Evolutionary conservation across 1,140 invertebrate genomes (phyloP), one percentile per base, ranked within the genome.

Genomic region (Rhyacophila brunnea): DNA sequence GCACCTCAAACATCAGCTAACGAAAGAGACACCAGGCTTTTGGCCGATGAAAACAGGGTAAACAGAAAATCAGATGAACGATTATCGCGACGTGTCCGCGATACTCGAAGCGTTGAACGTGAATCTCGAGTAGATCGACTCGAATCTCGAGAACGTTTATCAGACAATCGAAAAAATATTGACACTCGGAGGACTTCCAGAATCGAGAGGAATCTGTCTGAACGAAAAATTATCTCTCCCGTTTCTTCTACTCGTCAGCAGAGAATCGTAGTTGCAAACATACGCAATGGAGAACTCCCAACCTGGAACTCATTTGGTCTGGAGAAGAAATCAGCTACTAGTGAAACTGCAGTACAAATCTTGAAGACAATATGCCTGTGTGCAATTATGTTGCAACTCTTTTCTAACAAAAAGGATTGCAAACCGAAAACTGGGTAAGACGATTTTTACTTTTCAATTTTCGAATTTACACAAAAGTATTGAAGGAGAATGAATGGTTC

Each of bases 321-420:
- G 9, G 23, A 28, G 9, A 28, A 28, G 23, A 28, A 48, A 10
- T 48, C 58, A 10, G 15, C 46, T 15, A 19, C 59, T 34, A 20
- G 36, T 10, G 49, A 50, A 14, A 28, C 58, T 9, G 34, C 52
- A 19, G 42, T 49, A n/a, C 56, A 64, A 46, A 20, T 64, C 15
- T 42, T 64, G 44, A 58, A 58, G 46, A 53, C 52, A 10, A 34
- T 64, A 15, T 64, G 56, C 47, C 58, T 64, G 18, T 58, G 44
- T 20, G 46, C 51, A 23, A 23, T 64, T 13, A 6, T 64, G 5
- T 35, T 64, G 9, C 61, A 64, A 50, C 45, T 64, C 10, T 40
- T 52, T 18, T 45, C 32, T 23, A 47, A 40, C 34, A 15, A 53
- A 17, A 59, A 58, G 35, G 40, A 46, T 36, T 49, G 36, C 15